Conservation (phyloP, 1,140 invertebrate genomes). For the Hetaerina americana region DNA sequence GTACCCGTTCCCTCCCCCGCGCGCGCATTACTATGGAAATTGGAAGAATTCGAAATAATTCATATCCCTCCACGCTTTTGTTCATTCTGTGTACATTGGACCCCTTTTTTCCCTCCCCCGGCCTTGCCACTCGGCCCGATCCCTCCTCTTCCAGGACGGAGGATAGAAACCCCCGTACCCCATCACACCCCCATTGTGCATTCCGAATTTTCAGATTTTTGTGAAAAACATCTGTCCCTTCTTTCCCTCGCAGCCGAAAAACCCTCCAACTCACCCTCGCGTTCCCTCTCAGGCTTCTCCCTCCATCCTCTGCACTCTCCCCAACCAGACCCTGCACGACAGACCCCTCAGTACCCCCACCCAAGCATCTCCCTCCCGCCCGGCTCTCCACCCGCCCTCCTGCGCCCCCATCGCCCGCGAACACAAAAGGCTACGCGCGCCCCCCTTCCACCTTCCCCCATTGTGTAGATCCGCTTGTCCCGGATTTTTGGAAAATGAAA, state of each 20-base stretch:
- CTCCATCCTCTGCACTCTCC: neutral
- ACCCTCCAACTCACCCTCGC: neutral
- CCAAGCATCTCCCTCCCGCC: neutral
- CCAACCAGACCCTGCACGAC: neutral
- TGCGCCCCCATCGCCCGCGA: neutral
- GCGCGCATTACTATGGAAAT: conserved; percentile 3
- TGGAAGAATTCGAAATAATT: conserved; percentile 12
- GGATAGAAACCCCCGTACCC: neutral
- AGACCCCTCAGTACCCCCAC: neutral
- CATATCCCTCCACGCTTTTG: conserved; percentile 12
- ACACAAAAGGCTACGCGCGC: conserved; percentile 1
- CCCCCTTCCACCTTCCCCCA: neutral
- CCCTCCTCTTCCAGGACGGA: no score
- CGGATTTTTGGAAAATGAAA: conserved; percentile 16
- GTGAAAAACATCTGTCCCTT: conserved; percentile 14
- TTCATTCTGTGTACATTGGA: conserved; percentile 8
- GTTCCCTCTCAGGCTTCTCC: neutral
- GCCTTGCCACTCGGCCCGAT: neutral
- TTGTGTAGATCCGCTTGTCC: no score
- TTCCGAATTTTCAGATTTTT: conserved; percentile 13
- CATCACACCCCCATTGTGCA: conserved; percentile 6
- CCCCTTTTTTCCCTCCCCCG: neutral
- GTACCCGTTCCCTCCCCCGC: neutral
- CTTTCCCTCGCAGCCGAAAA: neutral
- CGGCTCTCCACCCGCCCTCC: neutral